These are phyloP conservation scores for Cossypha niveicapilla DNA, from an alignment of 2,797 vertebrate species.

Conservation along the genomic window DNA sequence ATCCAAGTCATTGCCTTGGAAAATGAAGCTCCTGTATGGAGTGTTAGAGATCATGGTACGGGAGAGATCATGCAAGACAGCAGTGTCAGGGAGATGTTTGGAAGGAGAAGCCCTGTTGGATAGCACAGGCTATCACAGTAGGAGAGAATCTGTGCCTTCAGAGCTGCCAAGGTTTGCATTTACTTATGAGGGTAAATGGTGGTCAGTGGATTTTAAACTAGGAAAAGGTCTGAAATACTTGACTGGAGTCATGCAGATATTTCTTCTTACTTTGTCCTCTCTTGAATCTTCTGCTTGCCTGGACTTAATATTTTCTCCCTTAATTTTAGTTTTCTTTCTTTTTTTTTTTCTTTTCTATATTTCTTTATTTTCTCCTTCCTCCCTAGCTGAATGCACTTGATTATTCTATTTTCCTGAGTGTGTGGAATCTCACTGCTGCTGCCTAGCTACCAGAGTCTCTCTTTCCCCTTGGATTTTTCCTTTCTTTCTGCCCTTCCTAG, in stretches of 20 bases:
- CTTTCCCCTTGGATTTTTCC: neutral
- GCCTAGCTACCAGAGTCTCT: neutral
- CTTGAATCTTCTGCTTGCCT: neutral
- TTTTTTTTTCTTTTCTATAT: neutral
- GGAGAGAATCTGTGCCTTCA: neutral
- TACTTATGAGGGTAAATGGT: neutral
- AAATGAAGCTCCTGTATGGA: neutral
- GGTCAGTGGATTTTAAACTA: neutral
- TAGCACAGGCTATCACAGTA: neutral
- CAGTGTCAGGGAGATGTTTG: neutral
- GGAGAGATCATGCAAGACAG: neutral
- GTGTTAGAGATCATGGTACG: neutral
- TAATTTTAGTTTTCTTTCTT: neutral
- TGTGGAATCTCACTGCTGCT: neutral
- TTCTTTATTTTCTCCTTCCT: neutral
- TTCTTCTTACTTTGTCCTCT: neutral
- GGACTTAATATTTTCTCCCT: neutral
- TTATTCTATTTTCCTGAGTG: neutral
- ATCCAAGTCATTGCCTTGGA: neutral
- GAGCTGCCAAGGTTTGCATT: neutral
- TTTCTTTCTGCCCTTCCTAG: neutral
- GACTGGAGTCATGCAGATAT: neutral
- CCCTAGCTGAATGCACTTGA: neutral
- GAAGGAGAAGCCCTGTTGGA: neutral
- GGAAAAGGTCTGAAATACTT: neutral